Conservation (phyloP, 2,113 vertebrate genomes). For the Sinocyclocheilus grahami region DNA sequence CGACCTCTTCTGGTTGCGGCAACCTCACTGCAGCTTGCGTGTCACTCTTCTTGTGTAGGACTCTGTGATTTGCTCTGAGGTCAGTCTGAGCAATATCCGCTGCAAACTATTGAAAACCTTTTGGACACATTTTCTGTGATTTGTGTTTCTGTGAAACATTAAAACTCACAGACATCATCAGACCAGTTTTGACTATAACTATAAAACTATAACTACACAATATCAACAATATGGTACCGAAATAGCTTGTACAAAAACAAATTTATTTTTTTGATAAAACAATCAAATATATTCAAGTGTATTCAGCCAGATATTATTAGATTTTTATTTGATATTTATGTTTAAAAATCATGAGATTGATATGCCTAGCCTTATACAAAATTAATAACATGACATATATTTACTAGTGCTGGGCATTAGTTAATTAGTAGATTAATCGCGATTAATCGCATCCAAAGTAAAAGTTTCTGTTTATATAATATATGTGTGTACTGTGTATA, state of each 20-base stretch:
- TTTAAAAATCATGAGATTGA: neutral
- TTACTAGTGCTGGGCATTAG: too few species aligned
- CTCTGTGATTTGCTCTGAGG: conserved; percentile 9
- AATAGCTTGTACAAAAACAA: neutral
- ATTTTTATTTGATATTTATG: neutral
- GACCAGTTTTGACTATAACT: neutral
- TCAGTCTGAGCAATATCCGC: neutral
- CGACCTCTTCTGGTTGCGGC: conserved; percentile 28
- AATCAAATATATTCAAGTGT: neutral
- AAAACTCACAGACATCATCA: neutral
- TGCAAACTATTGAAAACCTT: neutral
- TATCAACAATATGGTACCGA: neutral
- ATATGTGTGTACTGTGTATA: too few species aligned
- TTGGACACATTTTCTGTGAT: conserved; percentile 35
- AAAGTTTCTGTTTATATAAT: too few species aligned
- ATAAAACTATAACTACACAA: too few species aligned
- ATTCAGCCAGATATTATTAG: neutral
- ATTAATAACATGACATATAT: neutral
- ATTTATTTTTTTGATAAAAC: too few species aligned
- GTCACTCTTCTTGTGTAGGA: conserved; percentile 7
- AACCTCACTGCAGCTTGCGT: conserved; percentile 7
- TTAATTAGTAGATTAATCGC: too few species aligned
- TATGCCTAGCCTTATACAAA: neutral
- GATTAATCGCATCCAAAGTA: too few species aligned
- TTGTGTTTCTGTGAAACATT: neutral